Evolutionary conservation across 2,888 invertebrate genomes (phyloP).

Genomic region (Agrotis exclamationis): DNA sequence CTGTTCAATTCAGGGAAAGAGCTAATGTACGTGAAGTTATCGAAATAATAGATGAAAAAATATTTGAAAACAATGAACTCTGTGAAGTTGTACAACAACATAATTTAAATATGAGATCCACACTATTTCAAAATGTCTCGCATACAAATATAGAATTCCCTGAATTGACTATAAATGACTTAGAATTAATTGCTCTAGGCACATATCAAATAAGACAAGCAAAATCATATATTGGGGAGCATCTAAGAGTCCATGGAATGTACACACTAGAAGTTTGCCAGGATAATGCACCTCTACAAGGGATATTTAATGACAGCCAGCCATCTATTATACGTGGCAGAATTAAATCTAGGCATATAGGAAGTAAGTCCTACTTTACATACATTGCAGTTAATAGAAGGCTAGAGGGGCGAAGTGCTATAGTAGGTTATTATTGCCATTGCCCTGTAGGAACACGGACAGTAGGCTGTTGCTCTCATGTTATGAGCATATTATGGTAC

Average conservation of each 20-base stretch:
- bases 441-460: conserved; percentile 15
- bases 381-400: conserved; percentile 9
- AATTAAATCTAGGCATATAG: conserved; percentile 11
- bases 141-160: conserved; percentile 9
- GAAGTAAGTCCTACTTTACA: conserved; percentile 8
- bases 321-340: conserved; percentile 12
- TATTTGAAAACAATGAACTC: too few species aligned
- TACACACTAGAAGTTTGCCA: conserved; percentile 5
- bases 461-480: conserved; percentile 14
- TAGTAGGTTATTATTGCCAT: conserved; percentile 15
- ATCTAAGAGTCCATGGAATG: background rate
- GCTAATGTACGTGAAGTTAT: too few species aligned
- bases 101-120: conserved; percentile 13
- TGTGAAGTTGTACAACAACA: background rate
- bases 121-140: background rate
- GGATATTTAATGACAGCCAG: background rate
- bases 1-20: too few species aligned
- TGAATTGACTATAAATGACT: conserved; percentile 1
- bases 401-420: conserved; percentile 4
- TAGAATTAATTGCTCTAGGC: background rate
- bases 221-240: conserved; percentile 8
- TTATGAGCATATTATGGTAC: conserved; percentile 17
- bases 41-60: too few species aligned
- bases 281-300: background rate
- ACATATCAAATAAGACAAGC: conserved; percentile 9